Conservation (phyloP, 1,140 invertebrate genomes). For the Steinernema khuongi region DNA sequence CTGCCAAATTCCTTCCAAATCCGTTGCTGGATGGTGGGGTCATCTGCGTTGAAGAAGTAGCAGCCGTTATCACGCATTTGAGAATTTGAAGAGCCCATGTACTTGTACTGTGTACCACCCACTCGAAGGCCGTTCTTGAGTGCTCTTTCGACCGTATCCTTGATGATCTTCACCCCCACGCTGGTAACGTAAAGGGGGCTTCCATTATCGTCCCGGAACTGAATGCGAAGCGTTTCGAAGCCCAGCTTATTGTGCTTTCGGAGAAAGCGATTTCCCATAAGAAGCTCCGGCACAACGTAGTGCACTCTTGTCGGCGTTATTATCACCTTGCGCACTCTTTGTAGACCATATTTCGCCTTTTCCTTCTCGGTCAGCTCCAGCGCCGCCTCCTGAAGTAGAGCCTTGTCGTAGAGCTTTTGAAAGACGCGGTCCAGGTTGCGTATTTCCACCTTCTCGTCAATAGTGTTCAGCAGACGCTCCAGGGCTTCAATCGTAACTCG, state of each 20-base stretch:
- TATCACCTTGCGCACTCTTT: constrained; percentile 29
- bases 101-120: constrained; percentile 36
- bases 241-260: constrained; percentile 36
- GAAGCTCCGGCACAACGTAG: constrained; percentile 42
- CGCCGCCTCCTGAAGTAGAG: background rate
- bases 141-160: constrained; percentile 9
- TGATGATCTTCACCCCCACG: constrained; percentile 9
- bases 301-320: constrained; percentile 47
- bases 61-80: constrained; percentile 52
- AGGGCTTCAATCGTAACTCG: background rate
- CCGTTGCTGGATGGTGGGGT: background rate
- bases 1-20: constrained; percentile 43
- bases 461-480: constrained; percentile 15
- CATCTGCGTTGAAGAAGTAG: constrained; percentile 43
- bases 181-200: background rate
- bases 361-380: background rate
- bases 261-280: constrained; percentile 46
- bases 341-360: background rate
- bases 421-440: background rate
- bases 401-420: background rate
- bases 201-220: constrained; percentile 30
- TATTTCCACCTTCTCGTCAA: constrained; percentile 4
- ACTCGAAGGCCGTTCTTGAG: constrained; percentile 25
- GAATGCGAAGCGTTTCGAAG: constrained; percentile 35
- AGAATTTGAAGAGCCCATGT: constrained; percentile 53